phyloP scores from a whole-genome alignment of 2,797 vertebrate species.

The Decapterus maruadsi region DNA sequence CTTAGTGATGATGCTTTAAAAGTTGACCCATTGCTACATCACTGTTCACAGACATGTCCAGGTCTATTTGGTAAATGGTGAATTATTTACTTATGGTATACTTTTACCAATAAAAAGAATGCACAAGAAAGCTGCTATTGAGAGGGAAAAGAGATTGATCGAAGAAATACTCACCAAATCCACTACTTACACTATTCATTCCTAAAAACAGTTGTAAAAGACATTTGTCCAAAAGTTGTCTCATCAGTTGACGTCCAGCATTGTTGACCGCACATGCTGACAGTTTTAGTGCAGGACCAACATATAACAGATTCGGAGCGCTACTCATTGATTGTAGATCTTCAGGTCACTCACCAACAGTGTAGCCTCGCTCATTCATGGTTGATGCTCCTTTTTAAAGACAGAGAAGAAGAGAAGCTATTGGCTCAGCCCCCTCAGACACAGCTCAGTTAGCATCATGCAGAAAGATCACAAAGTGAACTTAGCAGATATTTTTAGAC shows the following conservation, averaged over 20 bases:
- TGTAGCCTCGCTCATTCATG: conserved; percentile 35
- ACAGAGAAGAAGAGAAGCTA: conserved; percentile 40
- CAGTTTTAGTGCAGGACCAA: background rate
- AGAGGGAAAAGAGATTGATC: background rate
- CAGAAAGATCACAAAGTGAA: conserved; percentile 27
- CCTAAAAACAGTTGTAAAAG: conserved; percentile 1
- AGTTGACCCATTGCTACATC: background rate
- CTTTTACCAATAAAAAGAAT: too few species aligned
- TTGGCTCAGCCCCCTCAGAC: conserved; percentile 32
- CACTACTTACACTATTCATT: conserved; percentile 36
- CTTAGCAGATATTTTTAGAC: conserved; percentile 27
- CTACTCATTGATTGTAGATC: conserved; percentile 12
- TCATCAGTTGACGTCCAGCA: conserved; percentile 18
- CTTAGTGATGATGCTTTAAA: background rate
- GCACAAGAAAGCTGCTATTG: background rate
- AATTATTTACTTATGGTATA: background rate
- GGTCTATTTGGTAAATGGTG: background rate
- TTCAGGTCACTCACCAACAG: conserved; percentile 19
- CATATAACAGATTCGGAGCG: background rate
- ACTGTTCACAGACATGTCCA: background rate
- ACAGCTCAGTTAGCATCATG: conserved; percentile 47
- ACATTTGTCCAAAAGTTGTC: conserved; percentile 1
- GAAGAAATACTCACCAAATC: conserved; percentile 10
- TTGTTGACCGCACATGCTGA: conserved; percentile 20
- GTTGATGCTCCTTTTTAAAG: conserved; percentile 58